Percentiles rank a stretch among this genome's conserved stretches.
These are phyloP conservation scores for Cantharis rufa DNA, from an alignment of 2,888 invertebrate species.

Conservation along the genomic window DNA sequence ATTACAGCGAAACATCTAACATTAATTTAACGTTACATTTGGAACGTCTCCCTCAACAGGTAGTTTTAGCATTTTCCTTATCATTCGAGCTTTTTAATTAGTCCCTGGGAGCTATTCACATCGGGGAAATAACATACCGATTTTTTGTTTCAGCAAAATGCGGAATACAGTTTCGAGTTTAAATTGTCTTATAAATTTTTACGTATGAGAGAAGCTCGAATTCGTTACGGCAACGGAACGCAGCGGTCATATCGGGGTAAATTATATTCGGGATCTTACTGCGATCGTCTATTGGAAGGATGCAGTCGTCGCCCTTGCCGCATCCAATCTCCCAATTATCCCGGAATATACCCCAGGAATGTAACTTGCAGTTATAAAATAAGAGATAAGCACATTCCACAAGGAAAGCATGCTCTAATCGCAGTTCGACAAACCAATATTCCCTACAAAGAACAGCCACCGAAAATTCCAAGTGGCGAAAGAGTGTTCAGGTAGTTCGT, in stretches of 20 bases:
- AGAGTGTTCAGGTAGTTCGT: slow-evolving; percentile 67
- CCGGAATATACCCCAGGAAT: slow-evolving; percentile 86
- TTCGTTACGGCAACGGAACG: slow-evolving; percentile 77
- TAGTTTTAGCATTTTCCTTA: slow-evolving; percentile 47
- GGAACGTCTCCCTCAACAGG: slow-evolving; percentile 75
- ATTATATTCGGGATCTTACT: slow-evolving; percentile 74
- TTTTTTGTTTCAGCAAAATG: slow-evolving; percentile 61
- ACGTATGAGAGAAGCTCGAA: slow-evolving; percentile 72
- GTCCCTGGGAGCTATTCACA: not conserved
- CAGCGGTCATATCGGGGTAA: slow-evolving; percentile 77
- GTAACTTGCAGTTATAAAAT: slow-evolving; percentile 63
- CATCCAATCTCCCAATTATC: slow-evolving; percentile 88
- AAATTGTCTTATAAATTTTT: slow-evolving; percentile 84
- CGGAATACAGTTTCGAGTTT: slow-evolving; percentile 81
- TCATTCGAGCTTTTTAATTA: not conserved
- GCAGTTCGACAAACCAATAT: slow-evolving; percentile 78
- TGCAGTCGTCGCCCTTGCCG: slow-evolving; percentile 69
- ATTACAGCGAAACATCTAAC: slow-evolving; percentile 80
- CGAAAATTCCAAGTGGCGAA: slow-evolving; percentile 76
- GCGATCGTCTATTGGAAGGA: slow-evolving; percentile 78
- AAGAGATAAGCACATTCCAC: slow-evolving; percentile 59
- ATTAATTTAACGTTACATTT: slow-evolving; percentile 76
- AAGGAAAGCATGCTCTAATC: slow-evolving; percentile 75
- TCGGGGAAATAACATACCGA: not conserved
- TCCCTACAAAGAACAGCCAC: slow-evolving; percentile 68